Evolutionary conservation across 2,888 invertebrate species (phyloP), one percentile per base, ranked within the genome.

Genomic region (Nasonovia ribisnigri): DNA sequence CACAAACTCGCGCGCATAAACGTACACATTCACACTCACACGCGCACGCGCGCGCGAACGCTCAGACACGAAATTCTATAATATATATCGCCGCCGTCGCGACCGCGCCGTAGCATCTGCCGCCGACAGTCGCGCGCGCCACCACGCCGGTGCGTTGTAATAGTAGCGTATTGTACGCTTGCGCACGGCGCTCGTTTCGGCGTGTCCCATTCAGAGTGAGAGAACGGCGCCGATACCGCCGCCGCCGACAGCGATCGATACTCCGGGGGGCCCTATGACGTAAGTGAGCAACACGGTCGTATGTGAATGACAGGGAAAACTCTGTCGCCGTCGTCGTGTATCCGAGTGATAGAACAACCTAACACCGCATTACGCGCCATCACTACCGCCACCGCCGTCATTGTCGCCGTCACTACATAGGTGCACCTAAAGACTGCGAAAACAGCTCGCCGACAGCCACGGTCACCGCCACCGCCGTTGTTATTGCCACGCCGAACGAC

Each of bases 271-370:
- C 84, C 86, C 90, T 90, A 90, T 93, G 93, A 93, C 93, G 93
- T 93, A 93, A 93, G 93, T 67, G 93, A 93, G 93, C 93, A 93
- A 93, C 93, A 93, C 93, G 93, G 93, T 93, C 93, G 93, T 90
- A 67, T 86, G 93, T 93, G 93, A 93, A 93, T 93, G 93, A 93
- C 93, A 86, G 90, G 67, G 84, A 90, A 90, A 90, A 90, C 84
- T 77, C 84, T 84, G 84, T 89, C 84, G 93, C 20, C 24, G 87
- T n/a, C 54, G 60, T n/a, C 86, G 88, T 54, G 88, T 88, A 43
- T 67, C 60, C 42, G 46, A 90, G n/a, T 60, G 60, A 20, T 60
- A 90, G 57, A 43, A 60, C 16, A 29, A 60, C 89, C 89, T 11
- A 60, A n/a, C 11, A n/a, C 36, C 46, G 29, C 20, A 77, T 77